Evolutionary conservation across 2,797 vertebrate genomes (phyloP).

Genomic region (Falco novaeseelandiae): DNA sequence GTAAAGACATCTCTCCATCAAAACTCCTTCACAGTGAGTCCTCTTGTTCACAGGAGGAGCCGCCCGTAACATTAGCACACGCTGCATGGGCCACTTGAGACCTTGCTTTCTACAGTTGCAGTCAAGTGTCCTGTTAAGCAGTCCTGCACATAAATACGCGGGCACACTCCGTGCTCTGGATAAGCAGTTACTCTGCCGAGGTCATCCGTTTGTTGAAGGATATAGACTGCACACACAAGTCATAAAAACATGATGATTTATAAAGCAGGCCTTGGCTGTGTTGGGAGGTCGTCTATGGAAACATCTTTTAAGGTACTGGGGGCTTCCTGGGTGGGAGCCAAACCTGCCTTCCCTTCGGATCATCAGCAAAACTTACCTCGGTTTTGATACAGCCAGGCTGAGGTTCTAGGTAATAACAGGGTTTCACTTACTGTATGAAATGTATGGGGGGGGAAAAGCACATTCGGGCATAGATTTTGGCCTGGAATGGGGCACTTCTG

Average conservation of each 20-base stretch:
- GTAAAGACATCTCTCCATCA: background rate
- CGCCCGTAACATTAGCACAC: accelerated
- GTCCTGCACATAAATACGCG: background rate
- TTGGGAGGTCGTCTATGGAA: background rate
- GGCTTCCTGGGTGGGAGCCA: background rate
- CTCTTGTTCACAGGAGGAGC: background rate
- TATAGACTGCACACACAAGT: background rate
- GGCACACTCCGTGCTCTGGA: background rate
- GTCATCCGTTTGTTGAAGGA: background rate
- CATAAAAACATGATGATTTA: background rate
- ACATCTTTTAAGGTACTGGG: background rate
- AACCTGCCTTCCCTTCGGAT: background rate
- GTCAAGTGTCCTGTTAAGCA: background rate
- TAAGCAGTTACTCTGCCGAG: background rate
- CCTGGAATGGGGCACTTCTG: background rate
- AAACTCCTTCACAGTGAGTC: background rate
- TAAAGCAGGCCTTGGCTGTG: background rate
- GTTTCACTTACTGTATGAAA: background rate
- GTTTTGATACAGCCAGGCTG: background rate
- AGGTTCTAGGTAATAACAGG: background rate
- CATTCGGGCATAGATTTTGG: background rate
- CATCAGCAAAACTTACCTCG: background rate
- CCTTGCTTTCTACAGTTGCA: background rate
- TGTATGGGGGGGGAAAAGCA: background rate
- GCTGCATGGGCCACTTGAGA: background rate